Conservation (phyloP, 2,797 vertebrate genomes). For the Ptychadena robeensis region DNA sequence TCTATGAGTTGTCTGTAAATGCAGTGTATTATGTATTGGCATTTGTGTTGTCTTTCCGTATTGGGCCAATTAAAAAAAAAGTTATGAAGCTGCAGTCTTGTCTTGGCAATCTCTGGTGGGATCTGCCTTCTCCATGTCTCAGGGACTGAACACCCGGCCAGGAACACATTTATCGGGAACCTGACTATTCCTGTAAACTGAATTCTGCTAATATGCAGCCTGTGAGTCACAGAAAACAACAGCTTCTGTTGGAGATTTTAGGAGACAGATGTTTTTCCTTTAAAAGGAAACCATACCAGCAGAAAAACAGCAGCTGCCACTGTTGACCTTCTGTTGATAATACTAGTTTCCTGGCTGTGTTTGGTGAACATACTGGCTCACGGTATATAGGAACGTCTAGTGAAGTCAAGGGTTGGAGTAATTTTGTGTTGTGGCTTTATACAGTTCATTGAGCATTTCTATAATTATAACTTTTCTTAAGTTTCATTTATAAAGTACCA, state of each 20-base stretch:
- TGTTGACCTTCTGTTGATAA: background rate
- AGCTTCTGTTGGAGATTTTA: background rate
- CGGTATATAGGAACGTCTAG: too few relatives aligned
- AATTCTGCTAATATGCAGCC: background rate
- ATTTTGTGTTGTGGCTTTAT: too few relatives aligned
- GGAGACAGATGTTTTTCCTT: background rate
- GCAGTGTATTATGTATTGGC: background rate
- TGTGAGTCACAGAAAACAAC: background rate
- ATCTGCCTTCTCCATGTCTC: background rate
- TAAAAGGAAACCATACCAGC: background rate
- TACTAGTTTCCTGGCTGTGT: background rate
- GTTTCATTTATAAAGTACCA: too few relatives aligned
- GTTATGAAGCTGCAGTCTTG: background rate
- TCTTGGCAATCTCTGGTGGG: background rate
- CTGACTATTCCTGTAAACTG: background rate
- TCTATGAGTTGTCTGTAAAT: background rate
- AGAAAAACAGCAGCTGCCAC: background rate
- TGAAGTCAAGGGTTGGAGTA: too few relatives aligned
- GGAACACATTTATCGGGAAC: background rate
- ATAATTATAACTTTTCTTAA: too few relatives aligned
- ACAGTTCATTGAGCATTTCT: too few relatives aligned
- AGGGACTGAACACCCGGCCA: too few relatives aligned
- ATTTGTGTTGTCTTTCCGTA: too few relatives aligned
- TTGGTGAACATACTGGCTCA: too few relatives aligned
- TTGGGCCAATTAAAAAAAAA: too few relatives aligned